phyloP scores from a whole-genome alignment of 2,797 vertebrate genomes.

The Phataginus tricuspis region DNA sequence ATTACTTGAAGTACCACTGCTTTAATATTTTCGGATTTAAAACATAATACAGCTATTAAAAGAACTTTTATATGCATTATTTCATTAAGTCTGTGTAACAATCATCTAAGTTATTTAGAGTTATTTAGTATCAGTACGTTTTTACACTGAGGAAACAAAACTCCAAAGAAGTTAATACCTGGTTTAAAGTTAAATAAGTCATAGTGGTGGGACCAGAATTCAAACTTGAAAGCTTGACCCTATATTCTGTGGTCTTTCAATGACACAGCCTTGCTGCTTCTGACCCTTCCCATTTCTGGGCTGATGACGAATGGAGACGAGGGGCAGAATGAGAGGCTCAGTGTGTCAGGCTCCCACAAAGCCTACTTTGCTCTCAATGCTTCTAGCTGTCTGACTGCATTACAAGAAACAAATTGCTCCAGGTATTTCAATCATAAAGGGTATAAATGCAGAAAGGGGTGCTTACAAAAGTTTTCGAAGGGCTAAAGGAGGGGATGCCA shows the following conservation, averaged over 20 bases:
- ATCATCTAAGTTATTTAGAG: not conserved
- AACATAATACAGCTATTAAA: not conserved
- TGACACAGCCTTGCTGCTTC: not conserved
- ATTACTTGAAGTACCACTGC: not conserved
- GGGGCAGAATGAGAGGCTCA: not conserved
- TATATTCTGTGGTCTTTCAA: not conserved
- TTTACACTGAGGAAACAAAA: constrained; percentile 22
- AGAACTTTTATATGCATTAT: not conserved
- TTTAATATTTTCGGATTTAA: not conserved
- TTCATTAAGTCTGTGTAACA: not conserved
- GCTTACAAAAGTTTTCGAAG: not conserved
- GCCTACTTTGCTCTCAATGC: not conserved
- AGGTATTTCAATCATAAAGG: not conserved
- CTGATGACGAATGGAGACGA: not conserved
- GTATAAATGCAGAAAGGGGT: not conserved
- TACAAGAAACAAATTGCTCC: not conserved
- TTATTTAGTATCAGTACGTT: not conserved
- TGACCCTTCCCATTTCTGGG: not conserved
- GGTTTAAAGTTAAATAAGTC: not conserved
- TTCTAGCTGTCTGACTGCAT: not conserved
- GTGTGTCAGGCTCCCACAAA: not conserved
- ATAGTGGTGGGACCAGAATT: not conserved
- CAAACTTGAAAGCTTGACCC: not conserved
- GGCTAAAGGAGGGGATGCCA: not conserved
- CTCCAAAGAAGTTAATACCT: not conserved